Conservation (phyloP, 2,797 vertebrate species). For the Melanotaenia trifasciata region DNA sequence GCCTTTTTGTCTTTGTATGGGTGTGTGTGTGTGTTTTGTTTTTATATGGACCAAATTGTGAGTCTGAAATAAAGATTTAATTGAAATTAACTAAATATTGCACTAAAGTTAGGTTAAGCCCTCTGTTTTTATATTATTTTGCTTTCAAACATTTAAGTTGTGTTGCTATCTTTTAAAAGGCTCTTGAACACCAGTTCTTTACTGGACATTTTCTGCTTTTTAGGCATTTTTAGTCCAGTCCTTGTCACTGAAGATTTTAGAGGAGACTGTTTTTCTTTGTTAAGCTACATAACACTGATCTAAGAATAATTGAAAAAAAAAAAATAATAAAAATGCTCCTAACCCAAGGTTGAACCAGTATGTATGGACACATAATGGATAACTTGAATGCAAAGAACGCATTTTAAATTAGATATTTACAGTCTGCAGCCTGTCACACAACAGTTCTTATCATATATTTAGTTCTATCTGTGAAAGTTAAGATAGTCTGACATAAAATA, state of each 20-base stretch:
- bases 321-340: neutral
- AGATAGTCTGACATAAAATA: neutral
- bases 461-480: neutral
- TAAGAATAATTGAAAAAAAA: neutral
- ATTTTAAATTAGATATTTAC: neutral
- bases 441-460: neutral
- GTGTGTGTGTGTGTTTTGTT: no score
- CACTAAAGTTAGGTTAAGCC: no score
- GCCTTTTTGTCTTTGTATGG: no score
- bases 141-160: neutral
- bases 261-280: neutral
- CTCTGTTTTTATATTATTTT: neutral
- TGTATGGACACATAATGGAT: neutral
- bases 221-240: neutral
- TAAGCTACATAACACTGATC: neutral
- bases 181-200: neutral
- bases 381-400: neutral
- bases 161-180: neutral
- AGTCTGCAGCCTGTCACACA: neutral
- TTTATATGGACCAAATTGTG: no score
- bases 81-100: no score
- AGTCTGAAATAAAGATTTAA: no score
- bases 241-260: neutral
- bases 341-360: neutral
- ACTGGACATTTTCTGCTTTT: neutral